Base-by-base conservation (phyloP, 2,113 vertebrate genomes). In the Microcebus ravelobensis region DNA sequence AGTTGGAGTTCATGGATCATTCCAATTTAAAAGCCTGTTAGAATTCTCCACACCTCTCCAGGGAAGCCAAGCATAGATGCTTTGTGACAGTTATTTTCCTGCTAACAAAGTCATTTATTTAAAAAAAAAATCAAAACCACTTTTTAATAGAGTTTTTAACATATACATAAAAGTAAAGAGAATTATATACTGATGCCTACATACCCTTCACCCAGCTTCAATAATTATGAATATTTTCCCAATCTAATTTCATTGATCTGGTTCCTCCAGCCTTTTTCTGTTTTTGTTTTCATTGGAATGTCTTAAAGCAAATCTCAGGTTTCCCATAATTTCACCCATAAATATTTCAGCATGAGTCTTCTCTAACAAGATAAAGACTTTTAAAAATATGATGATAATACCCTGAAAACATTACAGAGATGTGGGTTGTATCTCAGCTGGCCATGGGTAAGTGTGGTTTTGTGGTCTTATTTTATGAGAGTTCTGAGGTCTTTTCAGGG, bases 361-460 rank as follows among this genome's bases (percentile, higher is more conserved):
- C 50, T 93, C 83, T 95, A 93, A 90, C 17, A 86, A 91, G 82
- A 74, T 89, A 88, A 97, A 97, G 86, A 93, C 48, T 80, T 88
- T 92, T 83, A 27, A 94, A 96, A 89, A 67, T 70, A 59, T n/a
- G 55, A 63, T 65, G 36, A 74, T 61, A 79, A 65, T 83, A 36
- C 55, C 45, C 71, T 85, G 52, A 84, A 39, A 77, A 11, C n/a
- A 39, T 86, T 29, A 31, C 48, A n/a, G 61, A 85, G 86, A 25
- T 25, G 18, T 2, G 0, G 13, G 52, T n/a, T 50, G 6, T 31
- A 23, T 29, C 55, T 89, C 59, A 84, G 82, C 71, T 85, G 81
- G 83, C 65, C 9, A 2, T 17, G 55, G 59, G 11, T 59, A 86
- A 76, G 36, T 61, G 31, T 36, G 42, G 55, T 94, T 80, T 80